Percentiles rank a stretch among this genome's conserved stretches.
These are phyloP conservation scores for Orchestia grillus DNA, from an alignment of 1,140 invertebrate genomes.

Conservation along the genomic window DNA sequence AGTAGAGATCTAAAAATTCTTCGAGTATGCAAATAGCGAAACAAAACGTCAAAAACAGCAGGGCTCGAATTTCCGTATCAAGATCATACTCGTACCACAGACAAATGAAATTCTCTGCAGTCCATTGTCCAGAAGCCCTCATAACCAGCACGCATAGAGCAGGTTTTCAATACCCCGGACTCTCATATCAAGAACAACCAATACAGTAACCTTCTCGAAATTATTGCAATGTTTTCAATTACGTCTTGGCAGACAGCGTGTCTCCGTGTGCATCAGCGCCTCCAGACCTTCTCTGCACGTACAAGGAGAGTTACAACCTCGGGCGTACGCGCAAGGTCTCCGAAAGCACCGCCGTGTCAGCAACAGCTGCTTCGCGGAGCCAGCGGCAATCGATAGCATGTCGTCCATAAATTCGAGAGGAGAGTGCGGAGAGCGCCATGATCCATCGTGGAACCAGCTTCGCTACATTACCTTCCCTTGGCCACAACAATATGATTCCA, in stretches of 20 bases:
- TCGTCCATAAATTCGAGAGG: slow-evolving; percentile 8
- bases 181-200: not conserved
- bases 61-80: not conserved
- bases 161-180: not conserved
- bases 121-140: not conserved
- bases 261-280: not conserved
- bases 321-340: not conserved
- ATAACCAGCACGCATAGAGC: not conserved
- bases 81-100: not conserved
- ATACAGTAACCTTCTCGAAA: not conserved
- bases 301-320: not conserved
- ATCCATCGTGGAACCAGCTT: slow-evolving; percentile 19
- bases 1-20: not conserved
- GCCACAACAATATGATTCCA: not conserved
- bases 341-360: not conserved
- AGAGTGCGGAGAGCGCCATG: slow-evolving; percentile 11
- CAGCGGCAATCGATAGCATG: slow-evolving; percentile 21
- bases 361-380: not conserved
- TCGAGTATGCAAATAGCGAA: not conserved
- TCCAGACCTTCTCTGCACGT: not conserved
- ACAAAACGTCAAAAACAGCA: not conserved
- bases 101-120: not conserved
- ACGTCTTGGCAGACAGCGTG: not conserved
- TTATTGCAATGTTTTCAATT: not conserved
- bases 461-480: slow-evolving; percentile 28